Evolutionary conservation across 1,140 invertebrate species (phyloP).

Genomic region (Drosophila bocki): DNA sequence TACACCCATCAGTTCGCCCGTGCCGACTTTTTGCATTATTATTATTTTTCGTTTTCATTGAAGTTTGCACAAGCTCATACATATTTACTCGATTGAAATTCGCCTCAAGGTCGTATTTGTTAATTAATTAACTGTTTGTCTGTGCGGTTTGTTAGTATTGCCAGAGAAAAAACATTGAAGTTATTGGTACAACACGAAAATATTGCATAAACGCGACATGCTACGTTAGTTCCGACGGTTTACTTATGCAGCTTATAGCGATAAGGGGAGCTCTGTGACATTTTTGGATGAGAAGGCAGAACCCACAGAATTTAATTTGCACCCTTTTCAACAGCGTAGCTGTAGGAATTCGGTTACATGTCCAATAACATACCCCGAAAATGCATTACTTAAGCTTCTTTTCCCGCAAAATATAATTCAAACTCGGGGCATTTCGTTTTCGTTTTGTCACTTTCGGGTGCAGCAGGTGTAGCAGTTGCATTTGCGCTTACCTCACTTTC

Average conservation of each 20-base stretch:
- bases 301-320: slow-evolving; percentile 1
- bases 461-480: slow-evolving; percentile 67
- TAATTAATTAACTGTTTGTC: slow-evolving; percentile 61
- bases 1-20: slow-evolving; percentile 4
- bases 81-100: slow-evolving; percentile 51
- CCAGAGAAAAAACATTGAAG: slow-evolving; percentile 20
- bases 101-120: slow-evolving; percentile 52
- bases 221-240: slow-evolving; percentile 33
- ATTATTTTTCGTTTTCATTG: slow-evolving; percentile 21
- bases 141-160: slow-evolving; percentile 28
- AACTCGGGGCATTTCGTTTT: slow-evolving; percentile 48
- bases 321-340: not conserved
- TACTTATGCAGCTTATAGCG: slow-evolving; percentile 13
- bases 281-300: slow-evolving; percentile 20
- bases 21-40: not conserved
- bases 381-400: slow-evolving; percentile 2
- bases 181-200: slow-evolving; percentile 50
- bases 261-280: slow-evolving; percentile 37
- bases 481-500: slow-evolving; percentile 51
- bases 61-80: slow-evolving; percentile 36
- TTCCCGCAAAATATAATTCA: not conserved
- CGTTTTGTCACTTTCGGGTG: slow-evolving; percentile 56
- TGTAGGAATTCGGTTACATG: slow-evolving; percentile 7
- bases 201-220: slow-evolving; percentile 65
- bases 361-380: not conserved